Evolutionary conservation across 2,888 invertebrate species (phyloP).

Genomic region (Drosophila anceps): DNA sequence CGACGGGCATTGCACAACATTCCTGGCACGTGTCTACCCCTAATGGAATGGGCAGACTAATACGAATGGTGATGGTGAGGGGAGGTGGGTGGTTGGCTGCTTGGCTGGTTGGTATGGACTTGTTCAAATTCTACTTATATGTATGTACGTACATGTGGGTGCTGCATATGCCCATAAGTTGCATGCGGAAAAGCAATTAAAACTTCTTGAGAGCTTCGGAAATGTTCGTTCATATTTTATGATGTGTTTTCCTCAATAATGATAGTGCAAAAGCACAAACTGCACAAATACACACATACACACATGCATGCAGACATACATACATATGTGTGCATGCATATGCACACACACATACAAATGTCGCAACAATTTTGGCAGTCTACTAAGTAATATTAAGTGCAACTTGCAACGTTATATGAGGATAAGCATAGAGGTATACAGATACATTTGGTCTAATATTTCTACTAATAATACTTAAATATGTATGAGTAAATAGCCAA

Average conservation of each 20-base stretch:
- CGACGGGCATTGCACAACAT: constrained; percentile 25
- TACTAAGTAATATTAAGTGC: constrained; percentile 19
- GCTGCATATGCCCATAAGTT: constrained; percentile 51
- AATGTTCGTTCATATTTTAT: constrained; percentile 75
- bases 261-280: constrained; percentile 14
- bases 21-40: constrained; percentile 28
- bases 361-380: constrained; percentile 18
- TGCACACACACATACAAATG: constrained; percentile 3
- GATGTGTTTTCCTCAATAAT: constrained; percentile 64
- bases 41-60: constrained; percentile 7
- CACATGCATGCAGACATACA: neutral
- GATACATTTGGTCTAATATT: neutral
- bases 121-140: constrained; percentile 28
- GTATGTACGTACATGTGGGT: neutral
- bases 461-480: neutral
- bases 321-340: neutral
- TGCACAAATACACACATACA: neutral
- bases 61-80: neutral
- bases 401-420: neutral
- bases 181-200: constrained; percentile 78
- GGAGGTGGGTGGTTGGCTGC: neutral
- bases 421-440: neutral
- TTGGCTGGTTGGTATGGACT: neutral
- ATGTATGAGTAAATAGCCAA: neutral
- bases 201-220: constrained; percentile 70